Evolutionary conservation across 37 sponge, comb jelly and placozoan species (phyloP).

Genomic region (Diacarnus erythraeanus): DNA sequence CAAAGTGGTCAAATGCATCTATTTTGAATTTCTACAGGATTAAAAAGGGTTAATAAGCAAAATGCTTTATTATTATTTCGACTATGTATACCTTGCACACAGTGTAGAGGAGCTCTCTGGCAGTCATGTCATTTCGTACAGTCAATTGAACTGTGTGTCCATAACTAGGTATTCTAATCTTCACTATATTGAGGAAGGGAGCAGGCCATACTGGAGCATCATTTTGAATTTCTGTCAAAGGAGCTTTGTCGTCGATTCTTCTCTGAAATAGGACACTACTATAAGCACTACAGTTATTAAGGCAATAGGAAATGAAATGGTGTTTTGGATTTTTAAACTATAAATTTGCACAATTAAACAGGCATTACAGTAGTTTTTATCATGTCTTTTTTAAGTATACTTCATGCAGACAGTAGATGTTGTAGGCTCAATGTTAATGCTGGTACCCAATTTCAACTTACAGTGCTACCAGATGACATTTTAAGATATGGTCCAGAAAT

Average conservation of each 20-base stretch:
- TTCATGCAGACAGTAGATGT: too few species aligned
- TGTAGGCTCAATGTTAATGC: not conserved
- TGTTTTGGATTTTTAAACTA: not conserved
- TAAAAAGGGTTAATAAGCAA: not conserved
- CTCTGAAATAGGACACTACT: too few species aligned
- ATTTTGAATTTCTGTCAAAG: too few species aligned
- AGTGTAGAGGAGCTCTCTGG: conserved; percentile 12
- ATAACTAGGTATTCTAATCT: not conserved
- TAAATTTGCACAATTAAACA: not conserved
- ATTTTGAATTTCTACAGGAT: conserved; percentile 26
- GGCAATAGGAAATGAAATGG: too few species aligned
- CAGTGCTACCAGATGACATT: not conserved
- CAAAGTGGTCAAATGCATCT: conserved; percentile 53
- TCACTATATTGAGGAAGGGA: not conserved
- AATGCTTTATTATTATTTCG: not conserved
- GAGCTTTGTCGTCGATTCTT: too few species aligned
- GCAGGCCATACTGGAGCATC: conserved; percentile 15
- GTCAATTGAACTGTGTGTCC: not conserved
- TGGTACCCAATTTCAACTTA: not conserved
- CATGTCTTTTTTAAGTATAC: not conserved
- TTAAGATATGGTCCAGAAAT: conserved; percentile 29
- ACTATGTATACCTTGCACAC: conserved; percentile 28
- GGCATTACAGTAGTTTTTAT: not conserved
- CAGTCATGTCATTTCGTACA: conserved; percentile 35
- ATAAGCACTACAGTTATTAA: too few species aligned